These are phyloP conservation scores for Nasua narica DNA, from an alignment of 2,797 vertebrate species.

Conservation along the genomic window DNA sequence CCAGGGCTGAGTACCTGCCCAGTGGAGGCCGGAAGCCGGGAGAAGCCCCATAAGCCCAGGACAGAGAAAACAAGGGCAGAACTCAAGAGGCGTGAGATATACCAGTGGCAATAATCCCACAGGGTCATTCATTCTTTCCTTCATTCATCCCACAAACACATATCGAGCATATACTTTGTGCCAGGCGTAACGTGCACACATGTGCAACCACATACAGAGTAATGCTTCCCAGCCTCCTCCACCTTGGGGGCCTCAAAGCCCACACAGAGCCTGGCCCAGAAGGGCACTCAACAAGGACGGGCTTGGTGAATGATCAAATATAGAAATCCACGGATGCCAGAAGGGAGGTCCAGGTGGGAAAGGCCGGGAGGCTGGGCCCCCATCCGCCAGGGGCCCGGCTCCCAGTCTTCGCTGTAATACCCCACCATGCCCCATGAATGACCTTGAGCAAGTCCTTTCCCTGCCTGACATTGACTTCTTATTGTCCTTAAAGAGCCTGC, in stretches of 20 bases:
- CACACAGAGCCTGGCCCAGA: neutral
- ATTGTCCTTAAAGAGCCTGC: neutral
- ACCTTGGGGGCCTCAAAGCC: neutral
- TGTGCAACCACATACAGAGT: neutral
- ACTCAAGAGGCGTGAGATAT: fast-evolving
- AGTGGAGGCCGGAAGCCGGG: neutral
- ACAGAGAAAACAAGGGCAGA: neutral
- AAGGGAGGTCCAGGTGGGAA: fast-evolving
- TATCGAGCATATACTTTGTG: neutral
- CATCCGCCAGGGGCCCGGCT: neutral
- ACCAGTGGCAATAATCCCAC: neutral
- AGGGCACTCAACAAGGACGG: neutral
- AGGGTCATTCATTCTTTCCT: neutral
- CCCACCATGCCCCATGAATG: neutral
- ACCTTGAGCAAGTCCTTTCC: neutral
- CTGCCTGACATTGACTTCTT: neutral
- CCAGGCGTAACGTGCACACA: neutral
- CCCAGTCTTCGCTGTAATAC: neutral
- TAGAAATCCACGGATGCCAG: neutral
- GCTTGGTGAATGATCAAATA: neutral
- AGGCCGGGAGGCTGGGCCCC: fast-evolving
- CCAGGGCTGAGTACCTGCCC: neutral
- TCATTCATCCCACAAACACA: neutral
- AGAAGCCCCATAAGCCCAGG: neutral
- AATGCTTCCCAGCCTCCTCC: neutral